Evolutionary conservation across 2,888 invertebrate genomes (phyloP).

Genomic region (Nasonia oneida): DNA sequence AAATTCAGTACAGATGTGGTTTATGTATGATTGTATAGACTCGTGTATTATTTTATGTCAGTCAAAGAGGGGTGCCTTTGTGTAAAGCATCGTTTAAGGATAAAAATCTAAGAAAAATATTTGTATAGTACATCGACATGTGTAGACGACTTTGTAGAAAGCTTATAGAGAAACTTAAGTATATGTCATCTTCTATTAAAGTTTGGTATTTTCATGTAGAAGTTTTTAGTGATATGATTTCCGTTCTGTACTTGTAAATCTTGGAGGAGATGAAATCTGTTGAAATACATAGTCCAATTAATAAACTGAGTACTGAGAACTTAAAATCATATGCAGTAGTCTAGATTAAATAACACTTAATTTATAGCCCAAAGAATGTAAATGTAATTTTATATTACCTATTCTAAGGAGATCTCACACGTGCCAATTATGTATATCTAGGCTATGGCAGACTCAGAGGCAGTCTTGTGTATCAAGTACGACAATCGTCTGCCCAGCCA

Average conservation of each 20-base stretch:
- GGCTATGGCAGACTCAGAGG: slow-evolving; percentile 24
- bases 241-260: neutral
- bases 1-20: neutral
- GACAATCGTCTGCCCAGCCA: slow-evolving; percentile 69
- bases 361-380: neutral
- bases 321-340: slow-evolving; percentile 11
- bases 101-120: slow-evolving; percentile 17
- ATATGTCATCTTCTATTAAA: slow-evolving; percentile 33
- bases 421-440: slow-evolving; percentile 54
- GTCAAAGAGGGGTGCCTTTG: slow-evolving; percentile 67
- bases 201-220: slow-evolving; percentile 45
- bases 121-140: neutral
- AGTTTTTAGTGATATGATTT: slow-evolving; percentile 24
- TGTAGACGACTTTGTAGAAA: slow-evolving; percentile 1
- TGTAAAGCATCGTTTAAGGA: slow-evolving; percentile 69
- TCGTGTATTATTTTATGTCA: neutral
- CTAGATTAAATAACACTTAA: neutral
- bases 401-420: slow-evolving; percentile 33
- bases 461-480: neutral
- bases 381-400: slow-evolving; percentile 24
- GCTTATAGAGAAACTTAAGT: neutral
- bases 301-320: slow-evolving; percentile 10
- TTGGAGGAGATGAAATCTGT: neutral
- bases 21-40: slow-evolving; percentile 25
- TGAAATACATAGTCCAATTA: slow-evolving; percentile 8